Base-by-base conservation (phyloP, 2,888 invertebrate genomes). In the Aricia artaxerxes region DNA sequence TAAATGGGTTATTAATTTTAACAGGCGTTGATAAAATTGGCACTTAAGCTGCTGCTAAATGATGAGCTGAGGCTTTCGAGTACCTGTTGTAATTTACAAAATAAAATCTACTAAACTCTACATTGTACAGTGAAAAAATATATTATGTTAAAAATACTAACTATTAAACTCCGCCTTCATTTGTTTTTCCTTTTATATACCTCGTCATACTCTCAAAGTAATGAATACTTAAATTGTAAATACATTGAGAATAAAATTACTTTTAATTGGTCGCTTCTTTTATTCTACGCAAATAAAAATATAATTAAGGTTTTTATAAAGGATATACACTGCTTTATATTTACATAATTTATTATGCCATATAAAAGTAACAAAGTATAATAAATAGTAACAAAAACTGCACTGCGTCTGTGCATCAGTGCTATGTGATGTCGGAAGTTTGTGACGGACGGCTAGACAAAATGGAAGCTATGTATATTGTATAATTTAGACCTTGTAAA, bases 351-450 rank as follows among this genome's bases (percentile, higher is more conserved):
- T 80, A 81, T 61, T 78, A 69, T 49, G 76, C 40, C 73, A 81
- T 79, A 81, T 57, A 80, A 81, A 81, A 79, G 60, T 80, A 80
- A 80, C 80, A 81, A 81, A 81, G 79, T 80, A 79, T 49, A 75
- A 73, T 75, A 79, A 79, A 79, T 44, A 77, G 61, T 79, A 77
- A 78, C 78, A 78, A 78, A 78, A 78, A 75, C 73, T 9, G 75
- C 75, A 75, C 75, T 73, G 57, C 44, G 57, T 73, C 61, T 78
- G 78, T 73, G 78, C 75, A 49, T 53, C 61, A 75, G 73, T 61
- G 44, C 64, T 13, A 69, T 53, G 76, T 76, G 76, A 76, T 76
- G 76, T 76, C 44, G 49, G 57, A 57, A 76, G 31, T 44, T 57
- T 76, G 24, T 57, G 57, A 76, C 76, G 72, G 57, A 78, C 53